Base-by-base conservation (phyloP, 1,140 invertebrate genomes). In the Bombus terrestris region DNA sequence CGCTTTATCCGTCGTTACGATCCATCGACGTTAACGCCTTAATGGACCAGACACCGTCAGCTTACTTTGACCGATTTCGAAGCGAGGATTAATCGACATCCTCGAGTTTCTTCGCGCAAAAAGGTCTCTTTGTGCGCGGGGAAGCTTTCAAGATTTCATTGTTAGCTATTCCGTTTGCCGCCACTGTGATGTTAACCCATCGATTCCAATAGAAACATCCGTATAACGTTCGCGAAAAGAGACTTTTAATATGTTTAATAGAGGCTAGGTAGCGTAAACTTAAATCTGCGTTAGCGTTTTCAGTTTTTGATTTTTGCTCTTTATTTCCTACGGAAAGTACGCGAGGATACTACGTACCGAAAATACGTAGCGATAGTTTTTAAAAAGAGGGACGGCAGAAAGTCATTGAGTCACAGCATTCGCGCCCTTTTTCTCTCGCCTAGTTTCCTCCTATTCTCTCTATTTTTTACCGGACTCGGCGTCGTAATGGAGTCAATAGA, bases 81-180 rank as follows among this genome's bases (percentile, higher is more conserved):
- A 83, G 12, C 77, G 47, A 53, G 66, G 59, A 83, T 84, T 89
- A 90, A 89, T 89, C 84, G 66, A 78, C 9, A 15, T 68, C 39
- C 28, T 37, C 32, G 32, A 66, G 62, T 68, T 66, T 37, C 72
- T 8, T 53, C 22, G 13, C 12, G 43, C 28, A 28, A 35, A 25
- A 43, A 72, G 41, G 5, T 41, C 39, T 25, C 25, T 18, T 25
- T 43, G 28, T 47, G 18, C 32, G 18, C 28, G 4, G 1, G 0
- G 9, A 4, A 32, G 28, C 37, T 66, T 66, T 28, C 13, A 9
- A 39, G 25, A 64, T 25, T n/a, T 53, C 32, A 43, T 43, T 74
- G 53, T 43, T 28, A n/a, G 35, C 22, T n/a, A 47, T 64, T 74
- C n/a, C 35, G 3, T 71, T 79, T 79, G 15, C 18, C 9, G 2